Evolutionary conservation across 1,140 invertebrate genomes (phyloP), one percentile per base, ranked within the genome.

Genomic region (Nomia melanderi): DNA sequence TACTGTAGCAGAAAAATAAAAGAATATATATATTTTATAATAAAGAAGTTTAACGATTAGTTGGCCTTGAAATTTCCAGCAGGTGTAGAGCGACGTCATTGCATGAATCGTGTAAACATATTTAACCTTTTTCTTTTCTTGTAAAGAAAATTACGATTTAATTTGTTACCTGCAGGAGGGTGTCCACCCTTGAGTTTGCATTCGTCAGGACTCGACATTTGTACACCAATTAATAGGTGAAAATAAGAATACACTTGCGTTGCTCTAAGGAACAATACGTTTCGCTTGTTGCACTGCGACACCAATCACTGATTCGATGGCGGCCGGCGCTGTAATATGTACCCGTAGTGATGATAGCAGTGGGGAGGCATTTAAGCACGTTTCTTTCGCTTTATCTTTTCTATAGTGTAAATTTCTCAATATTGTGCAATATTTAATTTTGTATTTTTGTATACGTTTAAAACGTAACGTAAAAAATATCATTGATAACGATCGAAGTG

Each of bases 121-220:
- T 78, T 82, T 78, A 78, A n/a, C n/a, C 63, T 64, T 60, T 60
- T 39, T 23, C 25, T 17, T 3, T 41, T 39, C 41, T 31, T 50
- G 44, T 25, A 14, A 53, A 33, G 11, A 20, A 57, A 78, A 85
- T 63, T 23, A 11, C 31, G 9, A 66, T 39, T 23, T 20, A 27
- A 41, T 69, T 74, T 14, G 14, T 71, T 66, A 97, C 96, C 95
- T 94, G 97, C 97, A 87, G 96, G 96, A 82, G 96, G 96, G 93
- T 97, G 97, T 64, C 96, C 96, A 78, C 94, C 95, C 89, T 96
- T 96, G 25, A 96, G 90, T 90, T 96, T 94, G 75, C 93, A 92
- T 75, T 94, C 94, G 71, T 93, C 93, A 5, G 91, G 75, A 79
- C 91, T 93, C 63, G 94, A 94, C 94, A 95, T 95, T 70, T 75